Base-by-base conservation (phyloP, 2,888 invertebrate genomes). In the Rhyacophila evoluta region DNA sequence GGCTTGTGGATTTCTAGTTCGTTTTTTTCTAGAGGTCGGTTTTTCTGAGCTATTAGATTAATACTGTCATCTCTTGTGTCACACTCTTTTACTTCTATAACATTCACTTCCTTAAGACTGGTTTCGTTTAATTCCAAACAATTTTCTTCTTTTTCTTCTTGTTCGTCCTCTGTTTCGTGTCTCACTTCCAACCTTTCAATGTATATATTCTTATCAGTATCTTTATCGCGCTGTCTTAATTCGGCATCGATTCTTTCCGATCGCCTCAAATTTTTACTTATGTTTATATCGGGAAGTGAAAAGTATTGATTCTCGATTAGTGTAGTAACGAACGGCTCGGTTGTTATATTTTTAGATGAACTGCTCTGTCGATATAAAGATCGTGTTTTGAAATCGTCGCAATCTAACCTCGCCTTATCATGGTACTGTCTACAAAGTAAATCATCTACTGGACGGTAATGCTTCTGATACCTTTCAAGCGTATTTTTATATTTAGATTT, bases 211-310 rank as follows among this genome's bases (percentile, higher is more conserved):
- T 77, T 68, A 41, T 38, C 70, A n/a, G 6, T 75, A 36, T 75
- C 69, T 38, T 78, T 71, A 12, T 78, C 81, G 37, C 79, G 76
- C 29, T 79, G 89, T 38, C 94, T 88, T 76, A 94, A 86, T 85
- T 94, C 93, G 77, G 92, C 92, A 85, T 94, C 94, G 83, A 94
- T 94, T 83, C 92, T 91, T 85, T 94, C 94, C 78, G 92, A 93
- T 84, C 92, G 93, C 83, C 92, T 91, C 80, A 94, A 89, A 84
- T 92, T 93, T 85, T 93, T 93, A 79, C 93, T 91, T 27, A 92
- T 92, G 77, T 92, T 92, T 70, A 94, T 92, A 85, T 94, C 94
- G 6, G 94, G 94, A 81, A 94, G 87, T 25, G 94, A 94, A 86
- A 92, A 92, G 84, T 93, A 94, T 85, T 93, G 93, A 85, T 94